Evolutionary conservation across 2,797 vertebrate genomes (phyloP).

Genomic region (Dendrocincla tyrannina): DNA sequence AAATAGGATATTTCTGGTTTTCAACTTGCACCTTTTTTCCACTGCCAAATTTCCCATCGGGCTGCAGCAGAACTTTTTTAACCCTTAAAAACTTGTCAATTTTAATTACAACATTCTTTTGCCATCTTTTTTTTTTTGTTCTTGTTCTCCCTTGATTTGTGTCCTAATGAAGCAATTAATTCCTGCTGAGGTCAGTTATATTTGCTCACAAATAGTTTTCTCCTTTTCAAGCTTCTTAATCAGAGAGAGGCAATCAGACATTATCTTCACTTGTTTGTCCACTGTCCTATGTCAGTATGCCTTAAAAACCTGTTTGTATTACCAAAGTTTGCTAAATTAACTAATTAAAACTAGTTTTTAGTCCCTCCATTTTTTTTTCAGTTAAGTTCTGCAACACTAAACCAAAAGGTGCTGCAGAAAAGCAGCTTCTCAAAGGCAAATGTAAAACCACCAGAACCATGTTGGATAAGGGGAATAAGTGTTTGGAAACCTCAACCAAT

Average conservation of each 20-base stretch:
- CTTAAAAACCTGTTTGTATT: not conserved
- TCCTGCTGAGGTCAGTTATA: not conserved
- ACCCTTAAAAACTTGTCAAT: not conserved
- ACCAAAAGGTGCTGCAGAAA: not conserved
- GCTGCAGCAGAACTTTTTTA: not conserved
- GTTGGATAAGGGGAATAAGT: not conserved
- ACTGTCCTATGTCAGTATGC: not conserved
- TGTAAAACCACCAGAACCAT: not conserved
- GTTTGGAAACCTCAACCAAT: not conserved
- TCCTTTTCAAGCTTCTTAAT: not conserved
- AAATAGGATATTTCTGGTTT: not conserved
- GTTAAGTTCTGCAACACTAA: not conserved
- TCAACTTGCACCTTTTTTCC: not conserved
- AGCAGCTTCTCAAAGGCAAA: not conserved
- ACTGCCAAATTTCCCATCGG: not conserved
- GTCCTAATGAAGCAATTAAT: constrained; percentile 17
- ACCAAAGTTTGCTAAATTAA: not conserved
- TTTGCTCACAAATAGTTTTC: not conserved
- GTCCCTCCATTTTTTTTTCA: not conserved
- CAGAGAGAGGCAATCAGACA: not conserved
- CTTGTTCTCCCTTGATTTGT: not conserved
- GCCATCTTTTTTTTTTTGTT: not conserved
- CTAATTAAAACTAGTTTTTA: not conserved
- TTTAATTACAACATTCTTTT: not conserved
- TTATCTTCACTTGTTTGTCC: not conserved